Percentiles rank a stretch among this genome's conserved stretches.
Evolutionary conservation across 2,797 vertebrate genomes (phyloP).

Genomic region (Lacerta agilis): DNA sequence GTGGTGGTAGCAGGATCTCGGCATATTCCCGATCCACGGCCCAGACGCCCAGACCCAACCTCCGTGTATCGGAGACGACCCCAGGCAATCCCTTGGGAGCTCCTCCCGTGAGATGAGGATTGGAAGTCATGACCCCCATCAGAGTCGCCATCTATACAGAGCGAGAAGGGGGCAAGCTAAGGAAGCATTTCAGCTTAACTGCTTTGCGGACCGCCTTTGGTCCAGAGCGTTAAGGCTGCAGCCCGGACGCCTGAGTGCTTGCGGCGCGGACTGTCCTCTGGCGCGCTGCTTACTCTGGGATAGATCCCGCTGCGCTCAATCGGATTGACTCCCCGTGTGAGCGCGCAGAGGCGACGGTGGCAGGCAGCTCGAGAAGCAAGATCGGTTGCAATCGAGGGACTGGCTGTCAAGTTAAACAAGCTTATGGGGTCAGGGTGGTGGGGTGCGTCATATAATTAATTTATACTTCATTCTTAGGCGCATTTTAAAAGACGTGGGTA

Average conservation of each 20-base stretch:
- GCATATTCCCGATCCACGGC: background rate
- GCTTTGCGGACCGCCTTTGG: background rate
- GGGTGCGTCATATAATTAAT: background rate
- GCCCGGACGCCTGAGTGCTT: background rate
- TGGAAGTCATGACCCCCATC: background rate
- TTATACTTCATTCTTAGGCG: background rate
- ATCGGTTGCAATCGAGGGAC: background rate
- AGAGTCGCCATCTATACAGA: background rate
- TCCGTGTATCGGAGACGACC: too few species aligned
- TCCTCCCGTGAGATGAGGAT: background rate
- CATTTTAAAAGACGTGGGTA: background rate
- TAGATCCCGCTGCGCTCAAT: background rate
- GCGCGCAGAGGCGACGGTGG: background rate
- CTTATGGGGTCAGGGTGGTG: background rate
- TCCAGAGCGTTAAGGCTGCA: too few species aligned
- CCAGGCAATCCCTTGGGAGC: background rate
- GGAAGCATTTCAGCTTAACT: background rate
- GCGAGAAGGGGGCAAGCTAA: background rate
- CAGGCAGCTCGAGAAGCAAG: background rate
- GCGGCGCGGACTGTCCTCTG: too few species aligned
- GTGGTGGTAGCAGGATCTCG: background rate
- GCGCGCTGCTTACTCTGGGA: too few species aligned
- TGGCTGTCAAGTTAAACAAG: background rate
- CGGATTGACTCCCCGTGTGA: too few species aligned
- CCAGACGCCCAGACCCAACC: background rate